A percentile compares a stretch with the other conserved stretches of the same genome.
Conservation (phyloP, 2,797 vertebrate species). For the Ctenochaetus hawaiiensis region DNA sequence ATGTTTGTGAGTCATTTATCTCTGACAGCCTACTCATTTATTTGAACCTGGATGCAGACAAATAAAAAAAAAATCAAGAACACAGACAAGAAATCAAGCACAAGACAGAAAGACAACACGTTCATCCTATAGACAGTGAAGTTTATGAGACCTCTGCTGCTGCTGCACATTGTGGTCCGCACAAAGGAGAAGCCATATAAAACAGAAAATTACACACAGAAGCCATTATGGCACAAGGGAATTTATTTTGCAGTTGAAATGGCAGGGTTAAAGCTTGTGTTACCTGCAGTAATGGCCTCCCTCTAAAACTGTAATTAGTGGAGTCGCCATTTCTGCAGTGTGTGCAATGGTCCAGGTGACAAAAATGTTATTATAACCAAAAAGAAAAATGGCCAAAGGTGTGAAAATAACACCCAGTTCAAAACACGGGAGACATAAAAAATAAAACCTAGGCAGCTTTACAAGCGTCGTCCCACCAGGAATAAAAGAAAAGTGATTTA, state of each 20-base stretch:
- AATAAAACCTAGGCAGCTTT: neutral
- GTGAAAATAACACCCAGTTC: constrained; percentile 12
- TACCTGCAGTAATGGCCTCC: neutral
- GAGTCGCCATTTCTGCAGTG: neutral
- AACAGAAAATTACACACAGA: neutral
- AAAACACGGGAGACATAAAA: neutral
- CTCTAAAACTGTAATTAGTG: constrained; percentile 25
- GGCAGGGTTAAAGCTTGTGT: constrained; percentile 7
- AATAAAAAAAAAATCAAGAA: neutral
- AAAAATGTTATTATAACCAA: constrained; percentile 13
- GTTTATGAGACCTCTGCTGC: neutral
- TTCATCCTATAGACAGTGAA: too few species aligned
- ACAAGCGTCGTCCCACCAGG: neutral
- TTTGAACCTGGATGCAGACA: neutral
- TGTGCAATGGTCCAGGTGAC: constrained; percentile 16
- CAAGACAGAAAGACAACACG: neutral
- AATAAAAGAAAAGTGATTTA: neutral
- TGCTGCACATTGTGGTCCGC: neutral
- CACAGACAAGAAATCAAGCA: neutral
- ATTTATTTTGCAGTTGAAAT: constrained; percentile 6
- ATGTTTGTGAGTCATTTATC: neutral
- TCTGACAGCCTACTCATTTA: neutral
- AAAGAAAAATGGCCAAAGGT: neutral
- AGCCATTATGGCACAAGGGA: neutral
- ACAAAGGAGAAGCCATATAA: neutral